A percentile compares a stretch with the other conserved stretches of the same genome.
phyloP scores from a whole-genome alignment of 2,888 invertebrate species.

The Nomada hirtipes region DNA sequence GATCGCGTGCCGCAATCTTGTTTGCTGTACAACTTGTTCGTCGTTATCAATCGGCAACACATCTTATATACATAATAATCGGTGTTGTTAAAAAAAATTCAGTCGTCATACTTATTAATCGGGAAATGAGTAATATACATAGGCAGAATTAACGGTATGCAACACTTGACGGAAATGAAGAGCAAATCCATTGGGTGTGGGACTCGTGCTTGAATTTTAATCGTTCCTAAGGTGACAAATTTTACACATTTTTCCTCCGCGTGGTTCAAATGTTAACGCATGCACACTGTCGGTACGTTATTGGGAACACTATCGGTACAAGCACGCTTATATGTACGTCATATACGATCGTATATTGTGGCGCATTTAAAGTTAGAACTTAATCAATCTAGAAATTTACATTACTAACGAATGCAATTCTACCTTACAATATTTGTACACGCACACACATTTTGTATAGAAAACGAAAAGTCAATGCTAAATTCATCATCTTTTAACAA shows the following conservation, averaged over 20 bases:
- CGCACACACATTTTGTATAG: constrained; percentile 5
- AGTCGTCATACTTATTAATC: not conserved
- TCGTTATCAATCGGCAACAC: not conserved
- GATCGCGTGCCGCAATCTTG: not conserved
- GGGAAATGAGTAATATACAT: not conserved
- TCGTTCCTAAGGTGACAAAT: not conserved
- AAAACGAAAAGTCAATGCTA: constrained; percentile 16
- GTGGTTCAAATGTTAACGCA: not conserved
- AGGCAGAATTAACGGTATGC: not conserved
- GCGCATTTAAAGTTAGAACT: constrained; percentile 1
- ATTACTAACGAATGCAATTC: constrained; percentile 41
- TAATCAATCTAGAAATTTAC: constrained; percentile 28
- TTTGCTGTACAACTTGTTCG: not conserved
- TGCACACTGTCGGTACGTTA: not conserved
- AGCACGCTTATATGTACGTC: not conserved
- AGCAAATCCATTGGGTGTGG: not conserved
- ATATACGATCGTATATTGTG: not conserved
- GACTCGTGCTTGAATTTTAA: not conserved
- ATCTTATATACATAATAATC: constrained; percentile 1
- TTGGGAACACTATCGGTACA: not conserved
- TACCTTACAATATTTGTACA: constrained; percentile 54
- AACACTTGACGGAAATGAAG: not conserved
- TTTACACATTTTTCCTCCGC: not conserved
- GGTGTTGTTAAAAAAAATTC: not conserved
- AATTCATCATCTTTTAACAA: constrained; percentile 24